Conservation (phyloP, 2,113 vertebrate species). For the Pyxicephalus adspersus region DNA sequence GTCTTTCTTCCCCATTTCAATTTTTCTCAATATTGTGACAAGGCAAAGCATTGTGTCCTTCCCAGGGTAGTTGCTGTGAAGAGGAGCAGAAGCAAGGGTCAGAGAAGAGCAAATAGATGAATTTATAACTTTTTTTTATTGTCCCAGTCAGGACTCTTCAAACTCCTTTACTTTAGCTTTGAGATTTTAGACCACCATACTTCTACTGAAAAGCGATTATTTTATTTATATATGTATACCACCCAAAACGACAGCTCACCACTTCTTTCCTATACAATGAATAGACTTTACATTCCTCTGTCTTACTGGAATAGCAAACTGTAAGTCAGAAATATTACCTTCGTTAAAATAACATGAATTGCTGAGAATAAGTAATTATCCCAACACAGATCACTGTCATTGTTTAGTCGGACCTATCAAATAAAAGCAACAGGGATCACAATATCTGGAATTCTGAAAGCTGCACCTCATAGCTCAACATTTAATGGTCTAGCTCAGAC, state of each 20-base stretch:
- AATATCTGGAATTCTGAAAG: too few species aligned
- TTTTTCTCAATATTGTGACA: slow-evolving; percentile 96
- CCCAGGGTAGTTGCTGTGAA: slow-evolving; percentile 80
- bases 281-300: not conserved
- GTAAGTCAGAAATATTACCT: too few species aligned
- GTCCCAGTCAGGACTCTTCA: slow-evolving; percentile 74
- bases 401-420: too few species aligned
- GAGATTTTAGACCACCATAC: slow-evolving; percentile 82
- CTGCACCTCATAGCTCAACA: too few species aligned
- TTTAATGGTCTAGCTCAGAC: too few species aligned
- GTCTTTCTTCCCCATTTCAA: slow-evolving; percentile 90
- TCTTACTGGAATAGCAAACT: too few species aligned
- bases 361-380: too few species aligned
- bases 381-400: too few species aligned
- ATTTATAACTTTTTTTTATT: slow-evolving; percentile 99
- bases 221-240: slow-evolving; percentile 73
- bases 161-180: slow-evolving; percentile 68
- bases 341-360: too few species aligned
- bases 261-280: slow-evolving; percentile 34
- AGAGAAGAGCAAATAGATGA: slow-evolving; percentile 98
- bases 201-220: slow-evolving; percentile 70
- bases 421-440: too few species aligned
- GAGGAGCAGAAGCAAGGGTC: slow-evolving; percentile 87
- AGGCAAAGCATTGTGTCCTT: slow-evolving; percentile 92
- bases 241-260: slow-evolving; percentile 79